Base-by-base conservation (phyloP, 1,140 invertebrate genomes). In the Spodoptera frugiperda region DNA sequence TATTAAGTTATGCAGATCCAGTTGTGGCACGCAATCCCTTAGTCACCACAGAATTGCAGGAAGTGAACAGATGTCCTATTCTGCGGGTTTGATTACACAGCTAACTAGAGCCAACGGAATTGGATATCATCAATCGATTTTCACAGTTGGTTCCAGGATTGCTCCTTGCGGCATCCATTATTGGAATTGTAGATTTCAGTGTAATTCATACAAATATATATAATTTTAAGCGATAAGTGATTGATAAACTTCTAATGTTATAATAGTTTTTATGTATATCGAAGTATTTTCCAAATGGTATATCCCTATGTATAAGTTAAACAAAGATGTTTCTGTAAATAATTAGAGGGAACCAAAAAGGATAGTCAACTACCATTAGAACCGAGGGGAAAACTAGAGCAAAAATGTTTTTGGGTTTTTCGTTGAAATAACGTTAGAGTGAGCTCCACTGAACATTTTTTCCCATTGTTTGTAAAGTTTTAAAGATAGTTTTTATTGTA, bases 1-100 rank as follows among this genome's bases (percentile, higher is more conserved):
- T 12, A 25, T 30, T 25, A 21, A 21, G 54, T 25, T 21, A 55
- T 55, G 12, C 12, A 25, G 19, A 25, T 25, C 11, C 25, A 14
- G 54, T 25, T 55, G 11, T 11, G 17, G 54, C 19, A 5, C 25
- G 19, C 12, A 10, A 10, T 25, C 9, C 14, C 54, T 25, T 21
- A 55, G 54, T 25, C 2, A 25, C 54, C 54, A 25, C 54, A 55
- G 54, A 25, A 12, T 14, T 25, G 19, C 54, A 55, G 54, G 54
- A 55, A 55, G 54, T 55, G 54, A 25, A 21, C 19, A 55, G 25
- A 55, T 55, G 19, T 55, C 54, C 2, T 55, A 14, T 55, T 25
- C 54, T 55, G 19, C 14, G 54, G 54, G 19, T 55, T 55, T 55
- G 54, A 14, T 14, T 25, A 55, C 19, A 55, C 19, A 21, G 8